Percentiles rank a stretch among this genome's conserved stretches.
Evolutionary conservation across 1,140 invertebrate species (phyloP).

Genomic region (Drosophila sulfurigaster): DNA sequence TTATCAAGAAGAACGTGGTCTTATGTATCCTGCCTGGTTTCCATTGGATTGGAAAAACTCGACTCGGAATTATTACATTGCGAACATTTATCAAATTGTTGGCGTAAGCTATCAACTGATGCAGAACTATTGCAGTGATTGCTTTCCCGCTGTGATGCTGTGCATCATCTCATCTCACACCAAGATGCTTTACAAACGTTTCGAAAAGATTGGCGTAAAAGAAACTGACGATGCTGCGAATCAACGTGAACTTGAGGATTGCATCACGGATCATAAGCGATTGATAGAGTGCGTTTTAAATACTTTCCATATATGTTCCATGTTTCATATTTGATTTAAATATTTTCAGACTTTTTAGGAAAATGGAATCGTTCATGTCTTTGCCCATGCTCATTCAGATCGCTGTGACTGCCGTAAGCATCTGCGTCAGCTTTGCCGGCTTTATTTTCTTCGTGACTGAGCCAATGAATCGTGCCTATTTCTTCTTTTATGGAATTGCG

Average conservation of each 20-base stretch:
- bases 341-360: slow-evolving; percentile 51
- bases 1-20: slow-evolving; percentile 43
- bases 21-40: slow-evolving; percentile 77
- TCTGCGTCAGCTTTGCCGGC: slow-evolving; percentile 57
- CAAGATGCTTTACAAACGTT: slow-evolving; percentile 58
- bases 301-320: neutral
- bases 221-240: slow-evolving; percentile 5
- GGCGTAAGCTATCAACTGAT: slow-evolving; percentile 58
- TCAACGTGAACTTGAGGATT: slow-evolving; percentile 39
- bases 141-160: slow-evolving; percentile 59
- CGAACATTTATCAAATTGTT: slow-evolving; percentile 64
- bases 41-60: slow-evolving; percentile 67
- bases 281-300: slow-evolving; percentile 58
- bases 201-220: slow-evolving; percentile 51
- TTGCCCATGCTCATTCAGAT: slow-evolving; percentile 76
- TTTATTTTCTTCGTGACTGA: slow-evolving; percentile 62
- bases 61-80: slow-evolving; percentile 54
- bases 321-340: neutral
- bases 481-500: slow-evolving; percentile 59
- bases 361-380: slow-evolving; percentile 65
- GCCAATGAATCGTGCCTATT: slow-evolving; percentile 55
- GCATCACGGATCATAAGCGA: slow-evolving; percentile 69
- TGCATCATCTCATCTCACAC: slow-evolving; percentile 68
- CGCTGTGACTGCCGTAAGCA: slow-evolving; percentile 60
- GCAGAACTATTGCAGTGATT: slow-evolving; percentile 71